phyloP scores from a whole-genome alignment of 2,113 vertebrate species.

The Euleptes europaea region DNA sequence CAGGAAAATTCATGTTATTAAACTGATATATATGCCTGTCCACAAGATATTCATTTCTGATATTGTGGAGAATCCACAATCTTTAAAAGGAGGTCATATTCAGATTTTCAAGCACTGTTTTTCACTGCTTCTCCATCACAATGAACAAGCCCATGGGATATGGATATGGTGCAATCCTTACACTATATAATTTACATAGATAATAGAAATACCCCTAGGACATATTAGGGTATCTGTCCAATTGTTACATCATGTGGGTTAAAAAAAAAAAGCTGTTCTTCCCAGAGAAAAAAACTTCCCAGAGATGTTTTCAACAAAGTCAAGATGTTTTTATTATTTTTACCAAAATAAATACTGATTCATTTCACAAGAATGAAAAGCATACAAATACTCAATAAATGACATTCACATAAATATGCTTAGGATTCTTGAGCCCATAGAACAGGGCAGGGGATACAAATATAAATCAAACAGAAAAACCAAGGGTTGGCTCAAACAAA shows the following conservation, averaged over 20 bases:
- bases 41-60: slow-evolving; percentile 38
- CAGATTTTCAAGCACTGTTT: neutral
- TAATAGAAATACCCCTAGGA: neutral
- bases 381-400: neutral
- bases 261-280: neutral
- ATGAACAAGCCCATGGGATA: neutral
- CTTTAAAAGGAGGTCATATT: neutral
- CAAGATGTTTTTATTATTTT: neutral
- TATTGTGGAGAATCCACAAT: slow-evolving; percentile 34
- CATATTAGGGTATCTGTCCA: neutral
- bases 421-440: no score
- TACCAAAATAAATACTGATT: neutral
- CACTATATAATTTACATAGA: neutral
- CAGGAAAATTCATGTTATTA: slow-evolving; percentile 33
- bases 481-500: no score
- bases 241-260: slow-evolving; percentile 18
- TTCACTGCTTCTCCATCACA: neutral
- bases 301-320: neutral
- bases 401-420: no score
- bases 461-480: no score
- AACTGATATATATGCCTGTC: slow-evolving; percentile 54
- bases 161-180: slow-evolving; percentile 20
- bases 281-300: neutral
- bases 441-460: no score
- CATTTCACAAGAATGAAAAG: neutral